phyloP scores from a whole-genome alignment of 2,888 invertebrate genomes.

The Ptychoptera contaminata region DNA sequence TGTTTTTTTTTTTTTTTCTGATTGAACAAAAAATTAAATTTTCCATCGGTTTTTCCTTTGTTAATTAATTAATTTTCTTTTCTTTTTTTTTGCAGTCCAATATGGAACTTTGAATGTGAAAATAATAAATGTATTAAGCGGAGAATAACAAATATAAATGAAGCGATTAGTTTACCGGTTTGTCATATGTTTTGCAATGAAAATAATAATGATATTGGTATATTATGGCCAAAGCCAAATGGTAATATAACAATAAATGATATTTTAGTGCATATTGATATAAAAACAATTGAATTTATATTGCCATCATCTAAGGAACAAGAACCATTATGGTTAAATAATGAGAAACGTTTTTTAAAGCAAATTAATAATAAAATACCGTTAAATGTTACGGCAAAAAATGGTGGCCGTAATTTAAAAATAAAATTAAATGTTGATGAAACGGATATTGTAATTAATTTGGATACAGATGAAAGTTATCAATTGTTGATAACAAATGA shows the following conservation, averaged over 20 bases:
- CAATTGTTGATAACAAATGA: slow-evolving; percentile 29
- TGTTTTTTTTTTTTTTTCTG: too few species aligned
- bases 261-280: slow-evolving; percentile 29
- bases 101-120: too few species aligned
- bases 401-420: slow-evolving; percentile 8
- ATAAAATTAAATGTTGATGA: slow-evolving; percentile 7
- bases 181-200: slow-evolving; percentile 35
- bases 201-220: slow-evolving; percentile 28
- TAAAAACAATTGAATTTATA: slow-evolving; percentile 23
- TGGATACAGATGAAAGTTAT: slow-evolving; percentile 45
- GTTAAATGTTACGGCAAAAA: slow-evolving; percentile 11
- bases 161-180: slow-evolving; percentile 26
- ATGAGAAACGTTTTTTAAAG: slow-evolving; percentile 14
- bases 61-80: too few species aligned
- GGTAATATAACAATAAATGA: slow-evolving; percentile 30
- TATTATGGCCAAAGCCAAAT: slow-evolving; percentile 33
- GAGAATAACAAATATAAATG: too few species aligned
- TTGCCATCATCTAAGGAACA: slow-evolving; percentile 16
- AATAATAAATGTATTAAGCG: too few species aligned
- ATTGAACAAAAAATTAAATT: too few species aligned
- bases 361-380: slow-evolving; percentile 11
- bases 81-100: too few species aligned
- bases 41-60: too few species aligned
- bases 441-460: slow-evolving; percentile 15
- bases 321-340: slow-evolving; percentile 18